Evolutionary conservation across 2,113 vertebrate genomes (phyloP).

Genomic region (Opisthocomus hoazin): DNA sequence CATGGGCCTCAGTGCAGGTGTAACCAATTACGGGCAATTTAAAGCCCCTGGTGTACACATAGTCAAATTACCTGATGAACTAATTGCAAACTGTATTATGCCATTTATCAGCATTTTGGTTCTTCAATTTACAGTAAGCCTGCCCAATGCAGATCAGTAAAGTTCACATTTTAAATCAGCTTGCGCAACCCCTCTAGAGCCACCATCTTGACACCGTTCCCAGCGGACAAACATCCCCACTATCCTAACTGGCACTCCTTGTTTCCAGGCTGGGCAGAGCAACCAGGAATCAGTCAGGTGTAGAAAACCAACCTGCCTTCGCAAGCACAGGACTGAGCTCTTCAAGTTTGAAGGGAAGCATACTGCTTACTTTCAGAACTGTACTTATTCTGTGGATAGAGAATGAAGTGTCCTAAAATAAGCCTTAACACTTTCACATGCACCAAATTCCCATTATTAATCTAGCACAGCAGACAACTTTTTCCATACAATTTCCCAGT

Average conservation of each 20-base stretch:
- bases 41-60: accelerated
- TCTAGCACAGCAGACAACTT: not conserved
- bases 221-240: not conserved
- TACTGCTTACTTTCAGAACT: not conserved
- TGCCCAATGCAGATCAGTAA: not conserved
- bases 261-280: not conserved
- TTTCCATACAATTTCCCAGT: not conserved
- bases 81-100: not conserved
- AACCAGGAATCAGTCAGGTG: not conserved
- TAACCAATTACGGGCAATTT: not conserved
- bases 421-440: not conserved
- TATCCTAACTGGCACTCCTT: not conserved
- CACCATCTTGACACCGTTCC: not conserved
- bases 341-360: not conserved
- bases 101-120: not conserved
- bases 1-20: not conserved
- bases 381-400: not conserved
- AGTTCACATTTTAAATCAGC: not conserved
- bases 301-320: not conserved
- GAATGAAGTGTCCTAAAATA: not conserved
- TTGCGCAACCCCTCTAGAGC: not conserved
- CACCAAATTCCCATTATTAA: not conserved
- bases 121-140: not conserved
- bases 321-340: not conserved
- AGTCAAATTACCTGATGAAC: not conserved